A percentile compares a stretch with the other conserved stretches of the same genome.
Conservation (phyloP, 2,113 vertebrate genomes). For the Cyphomyrus discorhynchus region DNA sequence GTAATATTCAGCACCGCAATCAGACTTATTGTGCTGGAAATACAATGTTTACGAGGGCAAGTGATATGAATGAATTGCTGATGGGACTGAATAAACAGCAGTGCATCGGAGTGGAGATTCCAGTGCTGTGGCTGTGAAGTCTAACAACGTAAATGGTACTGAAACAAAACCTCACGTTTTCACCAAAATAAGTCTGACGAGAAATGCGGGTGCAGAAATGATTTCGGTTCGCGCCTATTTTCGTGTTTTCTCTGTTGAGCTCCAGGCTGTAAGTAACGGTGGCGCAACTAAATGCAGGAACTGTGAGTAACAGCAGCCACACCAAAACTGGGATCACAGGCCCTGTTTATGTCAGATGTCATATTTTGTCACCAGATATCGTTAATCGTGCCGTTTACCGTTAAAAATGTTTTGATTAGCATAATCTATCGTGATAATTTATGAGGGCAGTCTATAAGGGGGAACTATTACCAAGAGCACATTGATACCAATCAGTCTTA, state of each 20-base stretch:
- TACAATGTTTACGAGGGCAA: neutral
- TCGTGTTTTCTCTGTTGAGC: neutral
- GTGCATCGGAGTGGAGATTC: neutral
- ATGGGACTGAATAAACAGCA: neutral
- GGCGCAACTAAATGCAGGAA: neutral
- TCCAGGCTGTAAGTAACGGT: neutral
- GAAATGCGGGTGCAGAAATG: neutral
- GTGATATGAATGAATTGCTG: neutral
- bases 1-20: neutral
- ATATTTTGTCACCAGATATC: neutral
- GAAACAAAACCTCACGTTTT: neutral
- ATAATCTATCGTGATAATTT: neutral
- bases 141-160: neutral
- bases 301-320: neutral
- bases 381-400: neutral
- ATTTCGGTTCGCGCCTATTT: neutral
- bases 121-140: neutral
- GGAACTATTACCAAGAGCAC: neutral
- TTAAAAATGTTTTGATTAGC: neutral
- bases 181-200: neutral
- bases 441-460: neutral
- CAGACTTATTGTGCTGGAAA: neutral
- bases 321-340: neutral
- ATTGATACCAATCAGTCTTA: neutral
- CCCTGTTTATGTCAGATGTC: neutral